Percentiles rank a stretch among this genome's conserved stretches.
Evolutionary conservation across 2,888 invertebrate genomes (phyloP).

Genomic region (Drosophila longiperda): DNA sequence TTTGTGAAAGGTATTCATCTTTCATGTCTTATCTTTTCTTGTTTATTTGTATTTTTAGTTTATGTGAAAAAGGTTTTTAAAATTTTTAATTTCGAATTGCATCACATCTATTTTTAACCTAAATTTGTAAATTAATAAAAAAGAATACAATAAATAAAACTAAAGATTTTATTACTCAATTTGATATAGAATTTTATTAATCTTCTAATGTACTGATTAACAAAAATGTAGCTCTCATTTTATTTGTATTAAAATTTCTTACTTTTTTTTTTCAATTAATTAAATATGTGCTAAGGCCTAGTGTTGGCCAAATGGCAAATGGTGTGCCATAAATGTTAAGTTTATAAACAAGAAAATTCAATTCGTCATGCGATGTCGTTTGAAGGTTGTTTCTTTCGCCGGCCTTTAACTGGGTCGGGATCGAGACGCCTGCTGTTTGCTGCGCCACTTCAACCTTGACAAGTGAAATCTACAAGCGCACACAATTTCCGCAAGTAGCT

Average conservation of each 20-base stretch:
- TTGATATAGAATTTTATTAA: neutral
- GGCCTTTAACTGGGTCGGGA: constrained; percentile 52
- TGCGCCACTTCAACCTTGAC: constrained; percentile 69
- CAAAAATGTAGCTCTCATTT: neutral
- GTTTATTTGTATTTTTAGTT: neutral
- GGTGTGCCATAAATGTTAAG: constrained; percentile 23
- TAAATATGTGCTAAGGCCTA: neutral
- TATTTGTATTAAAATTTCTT: neutral
- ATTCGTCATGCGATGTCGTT: constrained; percentile 45
- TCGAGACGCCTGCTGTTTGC: constrained; percentile 20
- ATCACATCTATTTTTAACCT: no score
- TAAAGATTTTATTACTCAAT: neutral
- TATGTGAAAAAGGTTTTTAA: neutral
- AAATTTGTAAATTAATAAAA: neutral
- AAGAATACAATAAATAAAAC: neutral
- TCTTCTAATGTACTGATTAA: neutral
- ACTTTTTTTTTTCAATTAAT: constrained; percentile 2
- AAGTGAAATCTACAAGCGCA: constrained; percentile 75
- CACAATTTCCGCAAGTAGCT: constrained; percentile 79
- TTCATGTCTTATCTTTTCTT: neutral
- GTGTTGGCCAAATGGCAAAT: constrained; percentile 6
- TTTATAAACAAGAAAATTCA: constrained; percentile 30
- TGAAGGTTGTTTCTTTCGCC: constrained; percentile 30
- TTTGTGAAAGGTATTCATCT: neutral
- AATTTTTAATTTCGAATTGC: no score